Conservation (phyloP, 92 coral and sea anemone genomes). For the Zoanthus gigantus region DNA sequence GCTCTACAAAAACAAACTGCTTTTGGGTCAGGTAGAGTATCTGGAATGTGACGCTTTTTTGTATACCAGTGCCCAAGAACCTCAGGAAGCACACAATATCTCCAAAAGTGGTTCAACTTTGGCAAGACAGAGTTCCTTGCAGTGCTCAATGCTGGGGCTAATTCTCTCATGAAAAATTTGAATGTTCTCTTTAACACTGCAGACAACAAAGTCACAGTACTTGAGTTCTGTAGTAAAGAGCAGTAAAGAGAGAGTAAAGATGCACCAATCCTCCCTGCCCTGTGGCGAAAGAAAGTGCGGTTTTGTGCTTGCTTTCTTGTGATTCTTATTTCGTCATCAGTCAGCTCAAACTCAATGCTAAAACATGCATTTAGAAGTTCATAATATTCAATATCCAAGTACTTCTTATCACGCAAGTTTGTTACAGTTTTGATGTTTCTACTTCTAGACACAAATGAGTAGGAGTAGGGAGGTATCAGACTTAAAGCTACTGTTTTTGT, state of each 20-base stretch:
- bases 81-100: slow-evolving; percentile 59
- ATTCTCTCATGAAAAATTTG: slow-evolving; percentile 56
- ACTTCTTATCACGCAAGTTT: neutral
- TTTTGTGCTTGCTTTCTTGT: neutral
- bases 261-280: slow-evolving; percentile 45
- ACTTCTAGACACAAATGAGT: neutral
- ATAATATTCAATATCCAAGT: neutral
- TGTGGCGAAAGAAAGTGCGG: slow-evolving; percentile 7
- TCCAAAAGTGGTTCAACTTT: slow-evolving; percentile 66
- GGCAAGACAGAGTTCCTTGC: slow-evolving; percentile 65
- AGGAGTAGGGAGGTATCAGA: neutral
- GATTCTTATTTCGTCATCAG: neutral
- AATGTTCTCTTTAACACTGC: slow-evolving; percentile 43
- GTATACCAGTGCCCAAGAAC: slow-evolving; percentile 70
- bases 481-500: neutral
- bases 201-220: slow-evolving; percentile 62
- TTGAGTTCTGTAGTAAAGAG: slow-evolving; percentile 45
- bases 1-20: slow-evolving; percentile 55
- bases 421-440: neutral
- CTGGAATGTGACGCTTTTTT: slow-evolving; percentile 32
- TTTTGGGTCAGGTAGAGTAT: neutral
- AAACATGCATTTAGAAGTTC: neutral
- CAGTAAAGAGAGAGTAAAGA: neutral
- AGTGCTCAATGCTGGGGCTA: slow-evolving; percentile 58
- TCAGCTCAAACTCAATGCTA: neutral